These are phyloP conservation scores for Aphelenchoides fujianensis DNA, from an alignment of 1,140 invertebrate species.

Conservation along the genomic window DNA sequence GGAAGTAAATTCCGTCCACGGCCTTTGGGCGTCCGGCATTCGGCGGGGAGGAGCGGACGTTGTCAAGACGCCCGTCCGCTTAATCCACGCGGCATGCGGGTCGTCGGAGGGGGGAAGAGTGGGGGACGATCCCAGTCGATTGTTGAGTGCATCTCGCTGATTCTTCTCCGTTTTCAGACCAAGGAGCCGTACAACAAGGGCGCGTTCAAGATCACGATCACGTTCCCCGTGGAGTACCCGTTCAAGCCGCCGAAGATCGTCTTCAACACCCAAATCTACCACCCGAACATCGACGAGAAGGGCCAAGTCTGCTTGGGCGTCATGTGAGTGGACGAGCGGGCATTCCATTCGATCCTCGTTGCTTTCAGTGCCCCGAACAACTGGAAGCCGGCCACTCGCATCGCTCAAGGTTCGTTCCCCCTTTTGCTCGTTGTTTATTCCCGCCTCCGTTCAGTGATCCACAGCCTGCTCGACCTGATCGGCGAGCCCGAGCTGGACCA, in stretches of 20 bases:
- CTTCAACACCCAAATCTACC: slow-evolving; percentile 99
- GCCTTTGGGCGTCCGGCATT: no score
- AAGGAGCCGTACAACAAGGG: slow-evolving; percentile 97
- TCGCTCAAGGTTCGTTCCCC: slow-evolving; percentile 80
- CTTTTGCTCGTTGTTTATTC: slow-evolving; percentile 13
- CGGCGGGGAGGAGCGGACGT: no score
- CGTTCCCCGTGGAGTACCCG: slow-evolving; percentile 97
- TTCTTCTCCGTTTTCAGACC: no score
- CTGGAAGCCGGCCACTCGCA: slow-evolving; percentile 99
- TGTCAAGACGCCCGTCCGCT: no score
- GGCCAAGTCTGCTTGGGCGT: slow-evolving; percentile 71
- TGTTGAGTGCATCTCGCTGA: no score
- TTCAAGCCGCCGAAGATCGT: slow-evolving; percentile 98
- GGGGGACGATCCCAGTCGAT: no score
- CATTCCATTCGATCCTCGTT: no score
- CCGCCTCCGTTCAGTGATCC: slow-evolving; percentile 85
- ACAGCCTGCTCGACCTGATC: slow-evolving; percentile 88
- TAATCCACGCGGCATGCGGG: no score
- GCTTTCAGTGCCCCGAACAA: slow-evolving; percentile 79
- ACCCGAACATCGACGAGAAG: slow-evolving; percentile 99
- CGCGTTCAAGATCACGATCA: slow-evolving; percentile 94
- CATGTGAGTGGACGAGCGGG: no score
- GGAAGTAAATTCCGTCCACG: no score
- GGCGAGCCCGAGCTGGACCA: slow-evolving; percentile 98
- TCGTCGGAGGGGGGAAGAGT: no score